Conservation (phyloP, 2,888 invertebrate species). For the Prenolepis imparis region DNA sequence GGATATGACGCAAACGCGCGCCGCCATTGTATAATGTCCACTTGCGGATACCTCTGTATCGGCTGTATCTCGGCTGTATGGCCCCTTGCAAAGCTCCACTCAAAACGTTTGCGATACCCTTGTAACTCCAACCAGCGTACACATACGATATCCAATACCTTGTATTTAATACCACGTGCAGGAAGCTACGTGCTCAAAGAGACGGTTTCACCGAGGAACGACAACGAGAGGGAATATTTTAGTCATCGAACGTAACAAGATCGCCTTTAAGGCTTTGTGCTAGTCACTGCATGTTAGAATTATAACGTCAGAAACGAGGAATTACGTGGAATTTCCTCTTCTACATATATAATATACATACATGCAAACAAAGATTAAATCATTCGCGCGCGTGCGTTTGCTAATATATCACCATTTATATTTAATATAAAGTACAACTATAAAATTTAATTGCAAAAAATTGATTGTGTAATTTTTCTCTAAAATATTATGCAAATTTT, state of each 20-base stretch:
- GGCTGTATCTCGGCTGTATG: no score
- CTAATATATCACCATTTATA: neutral
- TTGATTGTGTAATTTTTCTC: neutral
- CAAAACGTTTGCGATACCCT: constrained; percentile 58
- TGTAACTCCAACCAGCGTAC: constrained; percentile 11
- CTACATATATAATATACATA: neutral
- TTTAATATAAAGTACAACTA: neutral
- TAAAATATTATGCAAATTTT: neutral
- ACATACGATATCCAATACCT: constrained; percentile 43
- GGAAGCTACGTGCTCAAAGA: constrained; percentile 55
- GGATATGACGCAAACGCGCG: constrained; percentile 46
- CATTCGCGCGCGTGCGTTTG: neutral
- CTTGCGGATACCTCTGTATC: constrained; percentile 39
- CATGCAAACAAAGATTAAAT: neutral
- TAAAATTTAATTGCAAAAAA: neutral
- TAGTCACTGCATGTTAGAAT: neutral
- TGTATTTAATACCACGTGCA: constrained; percentile 43
- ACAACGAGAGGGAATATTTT: constrained; percentile 26
- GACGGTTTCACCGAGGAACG: constrained; percentile 17
- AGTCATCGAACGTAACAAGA: constrained; percentile 13
- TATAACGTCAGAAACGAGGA: constrained; percentile 1
- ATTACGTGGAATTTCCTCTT: neutral
- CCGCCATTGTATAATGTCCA: constrained; percentile 40
- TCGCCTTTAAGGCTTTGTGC: constrained; percentile 36
- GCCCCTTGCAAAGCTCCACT: constrained; percentile 57